Evolutionary conservation across 2,888 invertebrate species (phyloP).

Genomic region (Aphrophora alni): DNA sequence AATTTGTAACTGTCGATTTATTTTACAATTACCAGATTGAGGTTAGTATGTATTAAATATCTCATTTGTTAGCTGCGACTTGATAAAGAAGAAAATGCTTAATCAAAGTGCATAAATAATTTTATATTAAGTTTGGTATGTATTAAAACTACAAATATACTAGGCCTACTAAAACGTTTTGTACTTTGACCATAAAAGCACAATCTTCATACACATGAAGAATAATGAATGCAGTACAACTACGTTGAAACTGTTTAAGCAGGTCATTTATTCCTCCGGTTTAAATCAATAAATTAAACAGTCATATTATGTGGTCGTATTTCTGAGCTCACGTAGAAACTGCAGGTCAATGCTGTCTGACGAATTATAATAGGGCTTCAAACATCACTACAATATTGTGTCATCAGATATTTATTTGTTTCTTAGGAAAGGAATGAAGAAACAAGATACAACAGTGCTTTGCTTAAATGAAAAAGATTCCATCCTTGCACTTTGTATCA

Average conservation of each 20-base stretch:
- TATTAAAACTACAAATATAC: too few relatives aligned
- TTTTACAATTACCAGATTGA: too few relatives aligned
- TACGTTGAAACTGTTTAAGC: neutral
- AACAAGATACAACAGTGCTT: neutral
- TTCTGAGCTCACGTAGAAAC: neutral
- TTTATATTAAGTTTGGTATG: too few relatives aligned
- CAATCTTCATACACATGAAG: neutral
- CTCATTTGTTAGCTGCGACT: too few relatives aligned
- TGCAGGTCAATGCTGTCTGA: neutral
- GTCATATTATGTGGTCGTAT: neutral
- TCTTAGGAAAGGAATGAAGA: slow-evolving; percentile 29
- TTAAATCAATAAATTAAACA: too few relatives aligned
- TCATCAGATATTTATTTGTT: slow-evolving; percentile 37
- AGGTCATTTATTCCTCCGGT: neutral
- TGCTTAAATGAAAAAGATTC: neutral
- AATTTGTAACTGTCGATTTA: too few relatives aligned
- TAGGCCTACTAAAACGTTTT: neutral
- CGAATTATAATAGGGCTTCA: neutral
- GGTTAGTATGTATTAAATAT: too few relatives aligned
- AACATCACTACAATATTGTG: slow-evolving; percentile 13
- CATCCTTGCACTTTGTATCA: neutral
- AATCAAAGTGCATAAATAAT: too few relatives aligned
- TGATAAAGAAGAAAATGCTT: too few relatives aligned
- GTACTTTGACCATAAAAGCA: neutral
- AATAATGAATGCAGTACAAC: neutral